phyloP scores from a whole-genome alignment of 2,113 vertebrate genomes.

The Pangasianodon gigas region DNA sequence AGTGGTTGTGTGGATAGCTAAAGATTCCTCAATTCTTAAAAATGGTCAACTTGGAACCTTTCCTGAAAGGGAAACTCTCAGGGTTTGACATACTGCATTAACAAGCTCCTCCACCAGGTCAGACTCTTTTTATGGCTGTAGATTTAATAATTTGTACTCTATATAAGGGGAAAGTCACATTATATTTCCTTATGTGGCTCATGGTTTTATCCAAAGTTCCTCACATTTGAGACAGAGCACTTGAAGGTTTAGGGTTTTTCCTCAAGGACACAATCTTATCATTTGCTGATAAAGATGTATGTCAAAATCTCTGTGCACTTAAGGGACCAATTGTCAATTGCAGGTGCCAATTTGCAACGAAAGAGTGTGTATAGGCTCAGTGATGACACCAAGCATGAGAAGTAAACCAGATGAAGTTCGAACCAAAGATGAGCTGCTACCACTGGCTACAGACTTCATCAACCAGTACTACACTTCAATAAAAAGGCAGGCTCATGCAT shows the following conservation, averaged over 20 bases:
- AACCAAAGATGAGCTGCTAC: conserved; percentile 83
- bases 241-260: not conserved
- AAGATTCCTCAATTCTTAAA: not conserved
- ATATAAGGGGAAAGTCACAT: not conserved
- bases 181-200: not conserved
- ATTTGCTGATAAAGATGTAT: not conserved
- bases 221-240: not conserved
- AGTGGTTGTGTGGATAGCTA: too few relatives aligned
- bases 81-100: not conserved
- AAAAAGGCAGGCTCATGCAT: conserved; percentile 79
- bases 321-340: not conserved
- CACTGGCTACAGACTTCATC: conserved; percentile 91
- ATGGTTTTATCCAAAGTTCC: not conserved
- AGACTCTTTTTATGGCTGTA: not conserved
- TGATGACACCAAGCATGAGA: conserved; percentile 81
- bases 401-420: conserved; percentile 83
- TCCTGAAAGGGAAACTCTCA: not conserved
- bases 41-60: not conserved
- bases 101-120: not conserved
- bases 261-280: not conserved
- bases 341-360: conserved; percentile 84
- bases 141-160: not conserved
- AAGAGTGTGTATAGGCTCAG: conserved; percentile 86
- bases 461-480: conserved; percentile 97
- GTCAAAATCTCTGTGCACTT: not conserved